These are phyloP conservation scores for Frankliniella intonsa DNA, from an alignment of 2,888 invertebrate species.

Conservation along the genomic window DNA sequence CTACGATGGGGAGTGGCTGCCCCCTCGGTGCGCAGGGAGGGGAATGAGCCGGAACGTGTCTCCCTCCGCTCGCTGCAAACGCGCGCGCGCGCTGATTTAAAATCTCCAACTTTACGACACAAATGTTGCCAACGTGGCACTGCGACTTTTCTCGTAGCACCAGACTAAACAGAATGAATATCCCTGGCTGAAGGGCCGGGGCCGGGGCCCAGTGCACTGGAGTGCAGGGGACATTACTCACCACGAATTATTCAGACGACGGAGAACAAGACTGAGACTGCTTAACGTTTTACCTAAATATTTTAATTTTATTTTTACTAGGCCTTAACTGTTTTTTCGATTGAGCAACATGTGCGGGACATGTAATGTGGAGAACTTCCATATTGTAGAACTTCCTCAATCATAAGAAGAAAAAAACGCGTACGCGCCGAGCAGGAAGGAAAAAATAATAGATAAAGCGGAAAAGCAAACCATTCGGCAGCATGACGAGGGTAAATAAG, in stretches of 20 bases:
- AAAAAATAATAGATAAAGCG: background rate
- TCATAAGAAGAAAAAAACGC: background rate
- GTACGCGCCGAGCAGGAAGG: background rate
- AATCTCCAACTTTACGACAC: background rate
- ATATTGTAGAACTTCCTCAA: too few relatives aligned
- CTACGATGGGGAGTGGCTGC: too few relatives aligned
- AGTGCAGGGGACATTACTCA: too few relatives aligned
- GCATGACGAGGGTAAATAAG: too few relatives aligned
- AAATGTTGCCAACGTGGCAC: background rate
- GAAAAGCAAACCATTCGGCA: too few relatives aligned
- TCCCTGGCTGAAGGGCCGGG: background rate
- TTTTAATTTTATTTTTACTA: too few relatives aligned
- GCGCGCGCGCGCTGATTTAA: background rate
- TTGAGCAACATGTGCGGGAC: too few relatives aligned
- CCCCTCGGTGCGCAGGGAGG: background rate
- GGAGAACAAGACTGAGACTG: too few relatives aligned
- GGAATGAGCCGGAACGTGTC: background rate
- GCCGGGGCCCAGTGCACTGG: background rate
- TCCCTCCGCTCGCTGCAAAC: background rate
- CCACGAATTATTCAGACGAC: too few relatives aligned
- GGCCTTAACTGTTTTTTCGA: too few relatives aligned
- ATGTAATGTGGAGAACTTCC: too few relatives aligned
- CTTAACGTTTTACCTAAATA: too few relatives aligned
- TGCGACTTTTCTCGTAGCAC: background rate
- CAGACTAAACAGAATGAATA: constrained; percentile 11